Percentiles rank a stretch among this genome's conserved stretches.
Evolutionary conservation across 2,797 vertebrate species (phyloP).

Genomic region (Pantherophis vulpinus): DNA sequence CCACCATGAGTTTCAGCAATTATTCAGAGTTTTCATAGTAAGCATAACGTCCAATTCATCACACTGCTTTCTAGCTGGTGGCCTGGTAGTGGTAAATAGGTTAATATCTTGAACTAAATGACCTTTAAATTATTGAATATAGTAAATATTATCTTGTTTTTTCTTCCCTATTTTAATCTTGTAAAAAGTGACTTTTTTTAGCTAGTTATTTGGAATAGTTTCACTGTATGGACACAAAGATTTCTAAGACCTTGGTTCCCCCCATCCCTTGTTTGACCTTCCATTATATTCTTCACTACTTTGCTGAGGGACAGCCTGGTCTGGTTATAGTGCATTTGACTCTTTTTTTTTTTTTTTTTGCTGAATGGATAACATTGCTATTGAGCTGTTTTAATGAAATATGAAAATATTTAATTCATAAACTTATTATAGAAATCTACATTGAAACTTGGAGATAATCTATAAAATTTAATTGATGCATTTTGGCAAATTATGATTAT

Average conservation of each 20-base stretch:
- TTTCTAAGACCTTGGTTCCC: neutral
- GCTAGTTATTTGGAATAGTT: neutral
- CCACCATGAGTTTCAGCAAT: neutral
- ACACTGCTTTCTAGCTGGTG: neutral
- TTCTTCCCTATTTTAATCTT: neutral
- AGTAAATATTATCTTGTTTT: neutral
- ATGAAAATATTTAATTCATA: neutral
- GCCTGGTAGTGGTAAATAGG: neutral
- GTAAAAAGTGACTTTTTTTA: neutral
- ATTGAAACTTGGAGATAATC: neutral
- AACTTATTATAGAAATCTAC: neutral
- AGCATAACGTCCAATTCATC: neutral
- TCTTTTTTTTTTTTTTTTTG: neutral
- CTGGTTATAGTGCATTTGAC: neutral
- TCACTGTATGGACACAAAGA: neutral
- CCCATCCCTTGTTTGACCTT: neutral
- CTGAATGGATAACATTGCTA: neutral
- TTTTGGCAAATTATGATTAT: neutral
- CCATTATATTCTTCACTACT: neutral
- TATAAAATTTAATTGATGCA: neutral
- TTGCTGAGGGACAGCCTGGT: neutral
- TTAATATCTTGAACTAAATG: neutral
- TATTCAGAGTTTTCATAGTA: neutral
- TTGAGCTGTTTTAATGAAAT: neutral
- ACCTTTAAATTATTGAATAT: neutral